These are phyloP conservation scores for Hydropsyche betteni DNA, from an alignment of 2,888 invertebrate genomes.

Conservation along the genomic window DNA sequence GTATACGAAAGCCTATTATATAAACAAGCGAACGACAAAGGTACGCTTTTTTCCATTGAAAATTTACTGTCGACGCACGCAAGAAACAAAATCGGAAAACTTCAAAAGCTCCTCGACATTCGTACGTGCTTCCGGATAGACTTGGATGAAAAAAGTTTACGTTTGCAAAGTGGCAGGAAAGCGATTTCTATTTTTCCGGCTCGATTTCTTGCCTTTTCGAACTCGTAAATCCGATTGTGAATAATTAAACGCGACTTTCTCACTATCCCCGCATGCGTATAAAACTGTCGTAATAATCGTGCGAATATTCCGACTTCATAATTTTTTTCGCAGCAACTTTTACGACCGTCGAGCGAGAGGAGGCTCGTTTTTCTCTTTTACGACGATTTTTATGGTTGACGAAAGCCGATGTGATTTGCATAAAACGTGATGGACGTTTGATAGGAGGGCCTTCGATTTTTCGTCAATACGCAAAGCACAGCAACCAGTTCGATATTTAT, in stretches of 20 bases:
- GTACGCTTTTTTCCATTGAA: neutral
- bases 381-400: neutral
- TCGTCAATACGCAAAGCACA: constrained; percentile 4
- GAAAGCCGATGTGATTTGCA: constrained; percentile 28
- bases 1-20: too few relatives aligned
- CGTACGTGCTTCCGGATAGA: too few relatives aligned
- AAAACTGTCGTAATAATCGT: neutral
- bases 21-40: too few relatives aligned
- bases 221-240: constrained; percentile 9
- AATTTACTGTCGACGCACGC: constrained; percentile 9
- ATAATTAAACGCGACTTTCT: constrained; percentile 4
- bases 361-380: constrained; percentile 1
- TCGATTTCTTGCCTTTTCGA: neutral
- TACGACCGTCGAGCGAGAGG: neutral
- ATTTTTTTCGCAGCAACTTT: constrained; percentile 11
- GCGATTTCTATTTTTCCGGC: neutral
- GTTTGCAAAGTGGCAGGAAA: neutral
- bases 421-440: constrained; percentile 27
- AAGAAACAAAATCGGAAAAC: constrained; percentile 22
- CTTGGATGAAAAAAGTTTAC: constrained; percentile 21
- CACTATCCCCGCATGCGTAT: neutral
- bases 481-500: neutral
- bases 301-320: constrained; percentile 5
- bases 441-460: neutral
- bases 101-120: neutral